Base-by-base conservation (phyloP, 1,140 invertebrate species). In the Drosophila bocki region DNA sequence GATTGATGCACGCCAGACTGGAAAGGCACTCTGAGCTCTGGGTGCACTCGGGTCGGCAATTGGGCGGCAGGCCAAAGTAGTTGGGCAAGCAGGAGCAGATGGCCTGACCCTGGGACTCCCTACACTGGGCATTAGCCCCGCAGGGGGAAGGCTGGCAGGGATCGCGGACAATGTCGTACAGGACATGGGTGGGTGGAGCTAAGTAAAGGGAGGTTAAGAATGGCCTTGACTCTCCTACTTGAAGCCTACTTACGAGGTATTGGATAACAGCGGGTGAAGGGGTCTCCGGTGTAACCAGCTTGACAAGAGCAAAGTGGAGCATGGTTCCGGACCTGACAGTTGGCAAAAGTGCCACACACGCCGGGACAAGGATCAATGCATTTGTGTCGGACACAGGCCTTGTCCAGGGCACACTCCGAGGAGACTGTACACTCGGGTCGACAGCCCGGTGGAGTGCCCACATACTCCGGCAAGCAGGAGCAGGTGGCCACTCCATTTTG, bases 391-490 rank as follows among this genome's bases (percentile, higher is more conserved):
- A 96, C 94, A 80, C 96, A 96, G 15, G 96, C 95, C 83, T 93
- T 95, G 79, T 96, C 95, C 12, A 95, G 93, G 42, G 94, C 92
- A 90, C 96, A 96, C 80, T 96, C 96, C 3, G 94, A 93, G 74
- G 95, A 95, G 0, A 95, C 90, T 0, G 95, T 91, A 76, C 95
- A 96, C 91, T 96, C 95, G 6, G 95, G 95, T 82, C 95, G 93
- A 88, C 96, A 97, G 9, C 95, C 95, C 86, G 96, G 96, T 5
- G 96, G 96, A 93, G 96, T 96, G 32, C 96, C 96, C 61, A 95
- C 94, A 82, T 96, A 96, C 26, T 95, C 95, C 2, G 94, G 93
- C 13, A 95, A 88, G 88, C 96, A 97, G 29, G 95, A 94, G 90
- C 97, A 97, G 33, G 95, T 93, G 17, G 95, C 95, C 51, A 95